Conservation (phyloP, 1,140 invertebrate species). For the Drosophila melanica region DNA sequence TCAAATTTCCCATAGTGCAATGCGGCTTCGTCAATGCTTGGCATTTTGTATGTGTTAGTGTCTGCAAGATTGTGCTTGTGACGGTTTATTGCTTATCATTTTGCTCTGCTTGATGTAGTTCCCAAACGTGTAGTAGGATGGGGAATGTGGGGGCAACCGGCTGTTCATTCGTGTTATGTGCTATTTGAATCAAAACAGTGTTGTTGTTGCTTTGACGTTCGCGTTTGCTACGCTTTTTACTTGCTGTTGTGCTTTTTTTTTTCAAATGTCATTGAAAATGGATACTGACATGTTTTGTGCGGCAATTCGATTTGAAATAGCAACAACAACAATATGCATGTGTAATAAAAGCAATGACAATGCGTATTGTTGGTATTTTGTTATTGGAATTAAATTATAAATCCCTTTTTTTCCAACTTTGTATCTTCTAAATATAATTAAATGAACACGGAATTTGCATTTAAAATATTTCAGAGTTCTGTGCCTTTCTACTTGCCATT, state of each 20-base stretch:
- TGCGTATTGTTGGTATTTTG: constrained; percentile 36
- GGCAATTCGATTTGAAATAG: constrained; percentile 55
- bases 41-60: constrained; percentile 6
- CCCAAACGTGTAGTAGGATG: not conserved
- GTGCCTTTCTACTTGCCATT: not conserved
- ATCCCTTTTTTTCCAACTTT: constrained; percentile 1
- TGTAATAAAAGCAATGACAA: constrained; percentile 24
- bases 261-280: constrained; percentile 62
- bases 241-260: constrained; percentile 16
- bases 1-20: not conserved
- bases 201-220: constrained; percentile 23
- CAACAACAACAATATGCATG: constrained; percentile 14
- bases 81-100: constrained; percentile 56
- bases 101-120: constrained; percentile 46
- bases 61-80: not conserved
- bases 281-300: constrained; percentile 60
- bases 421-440: not conserved
- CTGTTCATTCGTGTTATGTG: constrained; percentile 46
- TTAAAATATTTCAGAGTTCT: not conserved
- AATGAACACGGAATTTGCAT: constrained; percentile 8
- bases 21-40: constrained; percentile 18
- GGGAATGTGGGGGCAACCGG: not conserved
- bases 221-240: constrained; percentile 25
- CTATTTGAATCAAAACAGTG: constrained; percentile 48
- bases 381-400: constrained; percentile 27